Base-by-base conservation (phyloP, 2,888 invertebrate genomes). In the Gortyna flavago region DNA sequence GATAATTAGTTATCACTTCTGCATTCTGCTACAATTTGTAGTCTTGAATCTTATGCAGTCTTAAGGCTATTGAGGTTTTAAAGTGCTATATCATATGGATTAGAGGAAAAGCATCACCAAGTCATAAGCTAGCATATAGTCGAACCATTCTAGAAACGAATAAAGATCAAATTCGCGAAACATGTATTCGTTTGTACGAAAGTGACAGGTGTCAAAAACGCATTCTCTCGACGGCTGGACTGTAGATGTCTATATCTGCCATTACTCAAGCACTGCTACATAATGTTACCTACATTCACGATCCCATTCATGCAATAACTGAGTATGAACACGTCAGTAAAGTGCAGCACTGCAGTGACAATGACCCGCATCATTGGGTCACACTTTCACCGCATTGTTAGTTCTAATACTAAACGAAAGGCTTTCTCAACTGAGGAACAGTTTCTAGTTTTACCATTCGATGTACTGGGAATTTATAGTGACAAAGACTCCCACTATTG, bases 331-430 rank as follows among this genome's bases (percentile, higher is more conserved):
- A 57, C 44, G 59, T 69, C 48, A 72, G 48, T 71, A 21, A 59
- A 75, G 61, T 75, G 84, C 70, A 79, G 16, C 9, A 61, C 21
- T 75, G 75, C 65, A 84, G 54, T 62, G 75, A 69, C 81, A 68
- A 62, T 80, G 83, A 62, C 66, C 73, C 13, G 66, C 65, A 72
- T 80, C 80, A 75, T 66, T 29, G 57, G 85, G 83, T 69, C 83
- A 70, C 51, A 83, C 83, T 83, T 83, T 83, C 83, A 44, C 85
- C 57, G n/a, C 59, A 83, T 84, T 83, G 81, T 75, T 75, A 66
- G 65, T 64, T 51, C 51, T 61, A 54, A 29, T 57, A 72, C 18
- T 84, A 69, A 84, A 80, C 75, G 81, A 83, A 73, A 84, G 64
- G 80, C 85, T 83, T 80, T 83, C 83, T 68, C 85, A 32, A 75